Conservation (phyloP, 2,888 invertebrate genomes). For the Lepidocyrtinus sp. region DNA sequence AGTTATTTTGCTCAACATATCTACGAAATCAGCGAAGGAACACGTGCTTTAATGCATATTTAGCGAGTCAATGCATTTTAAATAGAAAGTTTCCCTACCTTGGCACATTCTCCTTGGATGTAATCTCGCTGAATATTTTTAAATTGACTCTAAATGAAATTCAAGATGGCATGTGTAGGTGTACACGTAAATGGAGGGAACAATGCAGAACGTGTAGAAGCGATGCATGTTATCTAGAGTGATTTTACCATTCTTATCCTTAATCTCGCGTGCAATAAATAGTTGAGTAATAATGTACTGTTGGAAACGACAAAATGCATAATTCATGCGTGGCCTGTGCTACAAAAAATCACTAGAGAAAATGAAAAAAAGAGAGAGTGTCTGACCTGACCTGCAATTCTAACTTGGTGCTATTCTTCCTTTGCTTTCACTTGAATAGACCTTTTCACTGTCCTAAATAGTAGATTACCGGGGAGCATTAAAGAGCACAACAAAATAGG, state of each 20-base stretch:
- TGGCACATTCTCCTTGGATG: neutral
- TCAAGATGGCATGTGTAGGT: neutral
- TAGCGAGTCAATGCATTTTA: conserved; percentile 12
- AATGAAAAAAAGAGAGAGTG: neutral
- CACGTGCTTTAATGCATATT: conserved; percentile 8
- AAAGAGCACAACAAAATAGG: neutral
- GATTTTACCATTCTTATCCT: conserved; percentile 12
- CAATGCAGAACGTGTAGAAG: too few species aligned
- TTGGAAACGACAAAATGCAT: conserved; percentile 29
- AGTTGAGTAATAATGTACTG: conserved; percentile 34
- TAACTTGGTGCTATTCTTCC: neutral
- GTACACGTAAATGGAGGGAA: too few species aligned
- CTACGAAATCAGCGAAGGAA: too few species aligned
- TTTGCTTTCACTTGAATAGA: neutral
- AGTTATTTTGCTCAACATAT: too few species aligned
- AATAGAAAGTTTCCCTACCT: neutral
- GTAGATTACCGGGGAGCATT: neutral
- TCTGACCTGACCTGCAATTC: neutral
- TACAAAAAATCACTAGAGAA: neutral
- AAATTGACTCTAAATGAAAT: too few species aligned
- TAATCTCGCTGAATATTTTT: too few species aligned
- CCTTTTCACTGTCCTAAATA: neutral
- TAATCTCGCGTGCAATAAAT: conserved; percentile 48
- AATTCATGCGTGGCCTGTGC: conserved; percentile 31
- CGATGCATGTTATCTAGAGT: too few species aligned